Evolutionary conservation across 2,888 invertebrate species (phyloP).

Genomic region (Tridacna crocea): DNA sequence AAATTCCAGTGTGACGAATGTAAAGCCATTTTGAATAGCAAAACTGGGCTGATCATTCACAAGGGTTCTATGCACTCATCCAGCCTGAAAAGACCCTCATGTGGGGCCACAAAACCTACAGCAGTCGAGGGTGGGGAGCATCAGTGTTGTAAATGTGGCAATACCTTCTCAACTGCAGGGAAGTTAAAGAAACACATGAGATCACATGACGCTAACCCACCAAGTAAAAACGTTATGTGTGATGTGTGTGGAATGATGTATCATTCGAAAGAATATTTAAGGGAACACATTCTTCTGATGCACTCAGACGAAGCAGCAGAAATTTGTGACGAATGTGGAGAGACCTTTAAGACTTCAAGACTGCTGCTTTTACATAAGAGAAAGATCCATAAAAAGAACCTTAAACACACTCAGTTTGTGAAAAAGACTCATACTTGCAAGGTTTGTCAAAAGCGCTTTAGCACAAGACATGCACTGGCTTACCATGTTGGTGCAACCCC

Average conservation of each 20-base stretch:
- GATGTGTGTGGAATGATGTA: conserved; percentile 39
- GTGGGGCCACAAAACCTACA: background rate
- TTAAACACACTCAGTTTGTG: background rate
- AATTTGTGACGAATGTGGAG: conserved; percentile 48
- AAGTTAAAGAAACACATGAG: conserved; percentile 31
- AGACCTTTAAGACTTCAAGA: conserved; percentile 32
- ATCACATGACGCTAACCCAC: conserved; percentile 22
- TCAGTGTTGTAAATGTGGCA: conserved; percentile 47
- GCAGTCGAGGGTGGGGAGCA: conserved; percentile 20
- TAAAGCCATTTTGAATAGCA: conserved; percentile 25
- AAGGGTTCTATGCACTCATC: conserved; percentile 40
- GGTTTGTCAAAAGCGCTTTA: conserved; percentile 42
- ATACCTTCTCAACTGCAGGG: conserved; percentile 17
- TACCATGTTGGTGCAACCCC: conserved; percentile 51
- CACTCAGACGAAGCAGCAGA: conserved; percentile 36
- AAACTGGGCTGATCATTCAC: conserved; percentile 32
- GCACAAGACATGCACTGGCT: conserved; percentile 30
- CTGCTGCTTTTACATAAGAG: conserved; percentile 35
- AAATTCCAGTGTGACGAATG: conserved; percentile 35
- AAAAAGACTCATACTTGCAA: conserved; percentile 29
- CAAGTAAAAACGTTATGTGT: conserved; percentile 24
- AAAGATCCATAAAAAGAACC: conserved; percentile 1
- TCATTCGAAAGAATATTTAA: conserved; percentile 28
- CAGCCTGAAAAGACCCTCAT: background rate
- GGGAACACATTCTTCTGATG: conserved; percentile 25